A percentile compares a stretch with the other conserved stretches of the same genome.
Conservation (phyloP, 2,888 invertebrate genomes). For the Dromius quadrimaculatus region DNA sequence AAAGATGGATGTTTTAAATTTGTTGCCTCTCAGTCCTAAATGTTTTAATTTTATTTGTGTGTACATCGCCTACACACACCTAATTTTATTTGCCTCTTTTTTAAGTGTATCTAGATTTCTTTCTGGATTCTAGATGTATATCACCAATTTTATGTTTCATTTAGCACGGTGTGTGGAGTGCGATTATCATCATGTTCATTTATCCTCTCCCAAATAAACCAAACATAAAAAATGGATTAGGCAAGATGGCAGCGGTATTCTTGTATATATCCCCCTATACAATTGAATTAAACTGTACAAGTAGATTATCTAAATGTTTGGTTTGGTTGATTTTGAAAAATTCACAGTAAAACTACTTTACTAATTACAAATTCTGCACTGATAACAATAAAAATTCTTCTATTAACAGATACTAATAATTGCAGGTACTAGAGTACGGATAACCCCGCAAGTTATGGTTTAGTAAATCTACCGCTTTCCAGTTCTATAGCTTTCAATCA, state of each 20-base stretch:
- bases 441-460: conserved; percentile 49
- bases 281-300: conserved; percentile 22
- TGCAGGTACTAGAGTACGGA: conserved; percentile 52
- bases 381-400: conserved; percentile 24
- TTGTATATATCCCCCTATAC: conserved; percentile 45
- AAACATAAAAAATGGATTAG: conserved; percentile 61
- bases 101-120: conserved; percentile 11
- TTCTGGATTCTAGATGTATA: conserved; percentile 1
- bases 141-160: conserved; percentile 14
- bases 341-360: conserved; percentile 41
- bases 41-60: conserved; percentile 21
- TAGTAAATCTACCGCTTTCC: conserved; percentile 47
- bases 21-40: no score
- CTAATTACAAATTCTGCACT: conserved; percentile 38
- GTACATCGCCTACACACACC: conserved; percentile 38
- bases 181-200: conserved; percentile 29
- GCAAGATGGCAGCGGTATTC: conserved; percentile 71
- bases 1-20: no score
- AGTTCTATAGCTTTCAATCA: conserved; percentile 45
- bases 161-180: conserved; percentile 38
- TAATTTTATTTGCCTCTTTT: conserved; percentile 14
- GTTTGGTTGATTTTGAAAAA: conserved; percentile 47
- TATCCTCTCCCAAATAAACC: background rate
- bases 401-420: conserved; percentile 47
- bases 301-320: conserved; percentile 32